Conservation (phyloP, 2,888 invertebrate genomes). For the Molorchus minor region DNA sequence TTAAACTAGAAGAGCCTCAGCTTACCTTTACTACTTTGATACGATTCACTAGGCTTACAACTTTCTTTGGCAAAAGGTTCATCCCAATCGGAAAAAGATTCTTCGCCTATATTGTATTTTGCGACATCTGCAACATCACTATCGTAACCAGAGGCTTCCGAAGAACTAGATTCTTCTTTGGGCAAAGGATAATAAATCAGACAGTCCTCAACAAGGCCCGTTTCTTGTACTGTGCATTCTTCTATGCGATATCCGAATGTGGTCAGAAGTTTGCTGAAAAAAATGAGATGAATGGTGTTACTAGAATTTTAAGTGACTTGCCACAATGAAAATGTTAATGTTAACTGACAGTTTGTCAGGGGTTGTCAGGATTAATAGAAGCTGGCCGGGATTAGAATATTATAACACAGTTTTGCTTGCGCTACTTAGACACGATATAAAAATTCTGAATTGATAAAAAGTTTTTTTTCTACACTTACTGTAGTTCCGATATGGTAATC, state of each 20-base stretch:
- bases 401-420: too few relatives aligned
- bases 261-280: constrained; percentile 51
- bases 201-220: constrained; percentile 48
- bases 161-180: constrained; percentile 31
- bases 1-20: too few relatives aligned
- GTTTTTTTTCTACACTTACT: constrained; percentile 32
- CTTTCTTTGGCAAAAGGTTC: constrained; percentile 21
- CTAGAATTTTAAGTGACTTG: constrained; percentile 29
- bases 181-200: constrained; percentile 51
- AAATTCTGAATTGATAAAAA: background rate
- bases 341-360: constrained; percentile 5
- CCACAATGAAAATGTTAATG: constrained; percentile 13
- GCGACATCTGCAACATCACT: constrained; percentile 33
- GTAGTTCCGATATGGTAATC: constrained; percentile 38
- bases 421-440: too few relatives aligned
- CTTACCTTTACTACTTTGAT: constrained; percentile 14
- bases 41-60: background rate
- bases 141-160: constrained; percentile 42
- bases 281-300: constrained; percentile 32
- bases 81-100: constrained; percentile 48
- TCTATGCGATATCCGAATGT: constrained; percentile 53
- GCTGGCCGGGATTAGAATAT: too few relatives aligned
- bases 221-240: constrained; percentile 51
- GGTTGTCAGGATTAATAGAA: too few relatives aligned
- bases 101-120: constrained; percentile 36